phyloP scores from a whole-genome alignment of 2,888 invertebrate species.

The Drosophila affinis region DNA sequence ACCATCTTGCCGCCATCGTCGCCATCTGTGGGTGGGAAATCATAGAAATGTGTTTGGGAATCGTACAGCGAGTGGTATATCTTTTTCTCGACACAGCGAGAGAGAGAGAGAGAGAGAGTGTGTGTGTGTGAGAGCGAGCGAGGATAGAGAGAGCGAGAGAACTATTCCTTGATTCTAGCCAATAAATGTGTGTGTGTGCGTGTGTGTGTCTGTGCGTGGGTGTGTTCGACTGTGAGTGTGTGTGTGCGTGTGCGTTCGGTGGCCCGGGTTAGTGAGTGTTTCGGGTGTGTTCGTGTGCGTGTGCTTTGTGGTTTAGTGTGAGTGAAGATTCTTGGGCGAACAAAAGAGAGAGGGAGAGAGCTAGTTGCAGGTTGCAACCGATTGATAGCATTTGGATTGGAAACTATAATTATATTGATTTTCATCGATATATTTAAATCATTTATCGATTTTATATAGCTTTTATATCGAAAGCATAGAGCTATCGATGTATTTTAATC shows the following conservation, averaged over 20 bases:
- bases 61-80: conserved; percentile 5
- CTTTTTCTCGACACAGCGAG: conserved; percentile 11
- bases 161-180: conserved; percentile 41
- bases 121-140: conserved; percentile 17
- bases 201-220: conserved; percentile 31
- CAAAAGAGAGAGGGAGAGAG: conserved; percentile 40
- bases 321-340: conserved; percentile 13
- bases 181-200: conserved; percentile 43
- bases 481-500: too few species aligned
- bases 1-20: conserved; percentile 84
- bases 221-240: conserved; percentile 16
- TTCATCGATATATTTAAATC: too few species aligned
- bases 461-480: too few species aligned
- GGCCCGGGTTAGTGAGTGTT: conserved; percentile 21
- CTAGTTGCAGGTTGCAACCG: background rate
- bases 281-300: conserved; percentile 26
- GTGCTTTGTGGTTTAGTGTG: conserved; percentile 25
- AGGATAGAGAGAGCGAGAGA: conserved; percentile 11
- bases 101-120: conserved; percentile 14
- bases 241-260: conserved; percentile 9
- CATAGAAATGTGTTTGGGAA: conserved; percentile 5
- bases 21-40: conserved; percentile 85
- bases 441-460: too few species aligned
- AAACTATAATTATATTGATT: background rate
- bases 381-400: too few species aligned